Evolutionary conservation across 1,140 invertebrate genomes (phyloP).

Genomic region (Zaprionus tsacasi): DNA sequence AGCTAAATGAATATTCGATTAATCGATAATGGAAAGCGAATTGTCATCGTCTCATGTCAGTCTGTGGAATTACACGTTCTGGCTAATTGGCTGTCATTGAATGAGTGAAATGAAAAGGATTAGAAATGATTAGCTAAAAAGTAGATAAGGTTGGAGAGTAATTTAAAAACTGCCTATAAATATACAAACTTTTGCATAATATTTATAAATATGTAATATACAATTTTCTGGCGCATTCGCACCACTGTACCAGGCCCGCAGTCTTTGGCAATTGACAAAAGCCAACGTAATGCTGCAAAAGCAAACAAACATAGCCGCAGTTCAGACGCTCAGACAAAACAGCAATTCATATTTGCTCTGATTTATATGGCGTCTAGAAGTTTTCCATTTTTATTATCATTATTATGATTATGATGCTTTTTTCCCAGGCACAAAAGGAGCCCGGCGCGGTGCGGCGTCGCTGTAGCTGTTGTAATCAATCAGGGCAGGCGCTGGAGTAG

Average conservation of each 20-base stretch:
- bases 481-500: conserved; percentile 39
- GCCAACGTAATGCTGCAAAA: conserved; percentile 65
- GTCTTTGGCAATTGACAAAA: conserved; percentile 57
- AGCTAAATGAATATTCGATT: conserved; percentile 42
- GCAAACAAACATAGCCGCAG: conserved; percentile 68
- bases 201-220: too few relatives aligned
- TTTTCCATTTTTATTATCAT: conserved; percentile 83
- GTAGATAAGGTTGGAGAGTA: too few relatives aligned
- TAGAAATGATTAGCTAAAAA: too few relatives aligned
- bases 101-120: not conserved
- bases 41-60: conserved; percentile 8
- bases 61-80: not conserved
- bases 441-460: not conserved
- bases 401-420: conserved; percentile 77
- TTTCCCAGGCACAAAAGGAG: conserved; percentile 53
- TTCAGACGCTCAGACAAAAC: conserved; percentile 61
- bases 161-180: too few relatives aligned
- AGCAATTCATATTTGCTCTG: conserved; percentile 81
- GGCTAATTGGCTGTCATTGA: conserved; percentile 13
- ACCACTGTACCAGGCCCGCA: conserved; percentile 7
- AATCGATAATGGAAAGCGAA: conserved; percentile 44
- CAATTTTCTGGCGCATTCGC: not conserved
- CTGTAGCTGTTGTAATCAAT: conserved; percentile 68
- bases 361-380: conserved; percentile 83
- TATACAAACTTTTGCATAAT: too few relatives aligned